Base-by-base conservation (phyloP, 2,888 invertebrate species). In the Archaeoteleia sp. region DNA sequence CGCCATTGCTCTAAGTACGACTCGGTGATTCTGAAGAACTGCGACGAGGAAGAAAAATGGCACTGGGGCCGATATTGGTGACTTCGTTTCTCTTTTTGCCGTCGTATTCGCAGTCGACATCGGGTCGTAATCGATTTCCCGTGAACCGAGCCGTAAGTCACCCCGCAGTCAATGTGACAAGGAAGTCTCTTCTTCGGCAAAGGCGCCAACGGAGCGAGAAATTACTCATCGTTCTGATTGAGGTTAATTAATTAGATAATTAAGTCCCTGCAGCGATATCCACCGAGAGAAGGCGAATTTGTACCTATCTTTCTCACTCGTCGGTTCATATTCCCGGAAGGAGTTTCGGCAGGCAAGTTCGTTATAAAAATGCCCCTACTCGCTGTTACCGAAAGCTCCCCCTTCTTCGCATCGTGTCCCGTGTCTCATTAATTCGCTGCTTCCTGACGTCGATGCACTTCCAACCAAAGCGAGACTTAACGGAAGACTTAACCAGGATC, bases 241-340 rank as follows among this genome's bases (percentile, higher is more conserved):
- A 83, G 83, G 84, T 85, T 85, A 85, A 85, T 85, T 85, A 84
- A 85, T 85, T 85, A 85, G 85, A 85, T 85, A 85, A 85, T 85
- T 84, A 85, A 84, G 82, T 82, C 81, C 71, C 73, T 70, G 73
- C 73, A 74, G 74, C 71, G 66, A 23, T 67, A 57, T 63, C 58
- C 66, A 48, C 66, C 51, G 53, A 58, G 51, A 46, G 46, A 39
- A 46, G 39, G 57, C 48, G 51, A 61, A 63, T 55, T 66, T 46
- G 35, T 23, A 35, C 37, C 48, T 14, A 23, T 60, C 48, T 54
- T 53, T 40, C 57, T 46, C 40, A 49, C 20, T 10, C 37, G 29
- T 14, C 30, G 42, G 61, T 40, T 43, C 70, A 17, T 60, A 58
- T 55, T 60, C 67, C 40, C 53, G 61, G 51, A 55, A 60, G 61